Evolutionary conservation across 2,888 invertebrate genomes (phyloP).

Genomic region (Nomada goodeniana): DNA sequence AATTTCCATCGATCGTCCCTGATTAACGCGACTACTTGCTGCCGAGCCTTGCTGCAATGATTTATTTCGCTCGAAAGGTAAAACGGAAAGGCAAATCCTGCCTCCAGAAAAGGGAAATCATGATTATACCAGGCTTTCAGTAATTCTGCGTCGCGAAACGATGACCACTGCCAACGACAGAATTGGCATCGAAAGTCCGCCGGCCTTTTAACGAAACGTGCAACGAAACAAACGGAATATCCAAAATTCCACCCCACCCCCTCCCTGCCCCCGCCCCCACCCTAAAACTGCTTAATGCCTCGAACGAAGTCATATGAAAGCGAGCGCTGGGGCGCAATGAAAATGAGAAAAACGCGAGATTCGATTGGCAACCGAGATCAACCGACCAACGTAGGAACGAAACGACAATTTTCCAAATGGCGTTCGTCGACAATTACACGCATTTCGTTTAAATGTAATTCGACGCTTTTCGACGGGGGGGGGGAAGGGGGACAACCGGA

Average conservation of each 20-base stretch:
- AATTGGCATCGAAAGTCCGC: no score
- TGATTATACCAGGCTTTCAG: not conserved
- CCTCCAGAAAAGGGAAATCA: conserved; percentile 6
- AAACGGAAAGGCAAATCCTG: conserved; percentile 1
- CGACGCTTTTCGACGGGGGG: conserved; percentile 13
- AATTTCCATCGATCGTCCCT: conserved; percentile 2
- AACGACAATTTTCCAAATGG: conserved; percentile 26
- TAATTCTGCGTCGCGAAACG: conserved; percentile 12
- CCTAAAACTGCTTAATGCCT: no score
- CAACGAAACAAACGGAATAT: no score
- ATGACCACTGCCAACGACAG: not conserved
- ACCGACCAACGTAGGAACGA: not conserved
- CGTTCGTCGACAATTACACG: conserved; percentile 31
- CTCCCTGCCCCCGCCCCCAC: no score
- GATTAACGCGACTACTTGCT: conserved; percentile 26
- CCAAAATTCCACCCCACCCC: no score
- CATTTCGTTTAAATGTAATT: conserved; percentile 45
- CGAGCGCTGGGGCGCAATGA: not conserved
- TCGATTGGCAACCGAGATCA: conserved; percentile 13
- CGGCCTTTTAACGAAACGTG: no score
- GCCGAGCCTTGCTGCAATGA: conserved; percentile 18
- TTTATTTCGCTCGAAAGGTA: conserved; percentile 37
- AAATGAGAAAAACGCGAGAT: conserved; percentile 5
- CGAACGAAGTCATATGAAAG: not conserved
- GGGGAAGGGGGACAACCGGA: not conserved